Percentiles rank a stretch among this genome's conserved stretches.
Evolutionary conservation across 2,888 invertebrate genomes (phyloP).

Genomic region (Pantelozetes paolii): DNA sequence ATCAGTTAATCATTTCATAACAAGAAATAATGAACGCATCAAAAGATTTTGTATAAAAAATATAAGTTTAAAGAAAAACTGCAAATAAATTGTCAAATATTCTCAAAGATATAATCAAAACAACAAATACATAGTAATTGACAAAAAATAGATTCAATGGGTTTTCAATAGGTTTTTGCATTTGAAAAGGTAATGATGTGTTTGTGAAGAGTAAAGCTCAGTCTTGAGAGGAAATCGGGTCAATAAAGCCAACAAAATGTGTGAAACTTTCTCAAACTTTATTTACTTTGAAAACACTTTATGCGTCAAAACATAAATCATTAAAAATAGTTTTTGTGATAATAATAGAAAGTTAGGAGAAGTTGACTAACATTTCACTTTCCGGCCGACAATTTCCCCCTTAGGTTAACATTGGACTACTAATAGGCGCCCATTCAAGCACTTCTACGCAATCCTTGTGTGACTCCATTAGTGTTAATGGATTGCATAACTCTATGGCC

Average conservation of each 20-base stretch:
- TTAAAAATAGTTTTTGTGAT: too few relatives aligned
- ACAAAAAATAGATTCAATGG: too few relatives aligned
- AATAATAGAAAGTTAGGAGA: neutral
- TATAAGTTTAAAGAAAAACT: neutral
- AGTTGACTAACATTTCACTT: neutral
- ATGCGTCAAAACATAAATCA: too few relatives aligned
- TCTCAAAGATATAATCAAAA: neutral
- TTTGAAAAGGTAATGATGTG: too few relatives aligned
- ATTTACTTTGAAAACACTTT: too few relatives aligned
- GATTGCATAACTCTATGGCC: conserved; percentile 45
- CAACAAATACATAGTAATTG: neutral
- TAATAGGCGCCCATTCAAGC: conserved; percentile 25
- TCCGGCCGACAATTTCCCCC: too few relatives aligned
- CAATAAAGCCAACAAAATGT: neutral
- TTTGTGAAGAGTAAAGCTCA: too few relatives aligned
- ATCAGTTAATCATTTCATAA: too few relatives aligned
- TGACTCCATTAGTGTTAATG: conserved; percentile 27
- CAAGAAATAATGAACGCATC: too few relatives aligned
- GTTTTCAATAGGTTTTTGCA: too few relatives aligned
- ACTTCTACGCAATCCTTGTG: neutral
- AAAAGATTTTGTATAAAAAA: neutral
- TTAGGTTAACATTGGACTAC: conserved; percentile 19
- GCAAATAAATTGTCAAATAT: neutral
- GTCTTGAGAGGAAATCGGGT: neutral
- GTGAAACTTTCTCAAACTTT: neutral